Conservation (phyloP, 2,113 vertebrate genomes). For the Heterotis niloticus region DNA sequence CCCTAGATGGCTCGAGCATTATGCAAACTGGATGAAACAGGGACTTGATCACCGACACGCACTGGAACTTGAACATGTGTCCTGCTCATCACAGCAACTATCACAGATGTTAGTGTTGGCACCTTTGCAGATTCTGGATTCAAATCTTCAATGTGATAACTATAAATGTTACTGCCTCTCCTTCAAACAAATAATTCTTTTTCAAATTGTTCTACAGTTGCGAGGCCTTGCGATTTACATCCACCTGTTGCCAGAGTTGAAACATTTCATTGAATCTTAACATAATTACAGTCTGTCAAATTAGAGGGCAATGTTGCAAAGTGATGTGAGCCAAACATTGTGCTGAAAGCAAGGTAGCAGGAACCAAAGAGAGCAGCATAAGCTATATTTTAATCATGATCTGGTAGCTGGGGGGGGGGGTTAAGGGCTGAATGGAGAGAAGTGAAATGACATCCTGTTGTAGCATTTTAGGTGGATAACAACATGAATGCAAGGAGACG, state of each 20-base stretch:
- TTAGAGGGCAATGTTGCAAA: background rate
- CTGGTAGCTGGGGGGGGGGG: background rate
- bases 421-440: background rate
- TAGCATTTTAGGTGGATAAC: too few species aligned
- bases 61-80: slow-evolving; percentile 5
- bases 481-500: too few species aligned
- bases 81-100: background rate
- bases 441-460: too few species aligned
- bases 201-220: too few species aligned
- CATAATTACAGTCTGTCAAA: slow-evolving; percentile 11
- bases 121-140: too few species aligned
- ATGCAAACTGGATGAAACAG: background rate
- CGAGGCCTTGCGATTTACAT: too few species aligned
- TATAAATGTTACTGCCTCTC: too few species aligned
- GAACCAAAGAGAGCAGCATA: background rate
- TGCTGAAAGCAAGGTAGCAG: background rate
- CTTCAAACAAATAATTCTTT: too few species aligned
- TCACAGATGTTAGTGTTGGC: too few species aligned
- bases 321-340: background rate
- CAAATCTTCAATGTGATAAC: too few species aligned
- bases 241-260: background rate
- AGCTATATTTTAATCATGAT: background rate
- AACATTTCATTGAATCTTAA: background rate
- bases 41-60: background rate
- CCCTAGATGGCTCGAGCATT: background rate